Base-by-base conservation (phyloP, 2,888 invertebrate genomes). In the Cryptophagus acutangulus region DNA sequence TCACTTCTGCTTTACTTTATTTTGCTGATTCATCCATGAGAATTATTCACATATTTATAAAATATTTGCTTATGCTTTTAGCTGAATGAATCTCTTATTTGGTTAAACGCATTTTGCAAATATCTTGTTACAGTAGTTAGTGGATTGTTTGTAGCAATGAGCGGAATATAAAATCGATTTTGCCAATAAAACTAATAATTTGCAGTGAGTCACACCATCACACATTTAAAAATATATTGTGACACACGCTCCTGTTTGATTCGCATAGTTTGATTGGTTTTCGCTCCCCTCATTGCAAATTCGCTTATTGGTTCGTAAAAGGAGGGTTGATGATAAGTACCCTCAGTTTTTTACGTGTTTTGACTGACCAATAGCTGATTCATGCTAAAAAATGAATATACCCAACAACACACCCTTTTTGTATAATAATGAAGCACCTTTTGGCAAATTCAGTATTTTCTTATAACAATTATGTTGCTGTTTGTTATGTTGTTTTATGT, bases 301-400 rank as follows among this genome's bases (percentile, higher is more conserved):
- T 53, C 52, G 49, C 55, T 48, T n/a, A 63, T 65, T 63, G 63
- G 65, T 53, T 54, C 45, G 36, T 55, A 57, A 55, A 60, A 59
- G 61, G 57, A 58, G 61, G 62, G 59, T 59, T 55, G 50, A 51
- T 31, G 54, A 50, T 36, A 13, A 35, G 55, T 56, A 55, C 55
- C 63, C 62, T 61, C 53, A 57, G 59, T 64, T 64, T 64, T 64
- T 64, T 64, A 62, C 52, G 53, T 56, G 55, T 62, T 63, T 63
- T 60, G 58, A 45, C 43, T 48, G 52, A 50, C 64, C 64, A 64
- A 63, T 64, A 46, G n/a, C n/a, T n/a, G n/a, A n/a, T n/a, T n/a
- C n/a, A n/a, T n/a, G n/a, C n/a, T n/a, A n/a, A n/a, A n/a, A n/a
- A n/a, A n/a, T n/a, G n/a, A n/a, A n/a, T n/a, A n/a, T n/a, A n/a